A percentile compares a stretch with the other conserved stretches of the same genome.
Evolutionary conservation across 2,888 invertebrate species (phyloP).

Genomic region (Temnothorax rugatulus): DNA sequence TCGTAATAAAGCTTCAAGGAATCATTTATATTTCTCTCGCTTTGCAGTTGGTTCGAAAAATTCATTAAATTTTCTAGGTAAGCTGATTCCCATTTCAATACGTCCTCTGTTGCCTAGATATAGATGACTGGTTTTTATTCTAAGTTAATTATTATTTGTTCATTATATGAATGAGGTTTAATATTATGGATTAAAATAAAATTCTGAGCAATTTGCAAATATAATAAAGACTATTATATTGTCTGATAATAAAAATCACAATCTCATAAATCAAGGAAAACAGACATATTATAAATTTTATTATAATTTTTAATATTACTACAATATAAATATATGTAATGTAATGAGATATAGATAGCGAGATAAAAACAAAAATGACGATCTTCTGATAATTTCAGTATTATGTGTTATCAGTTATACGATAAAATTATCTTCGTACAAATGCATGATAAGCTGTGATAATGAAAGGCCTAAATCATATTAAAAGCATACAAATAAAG

Average conservation of each 20-base stretch:
- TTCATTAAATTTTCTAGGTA: constrained; percentile 76
- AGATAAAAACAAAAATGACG: neutral
- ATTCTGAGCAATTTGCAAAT: constrained; percentile 7
- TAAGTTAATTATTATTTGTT: neutral
- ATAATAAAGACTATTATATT: neutral
- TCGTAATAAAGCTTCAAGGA: constrained; percentile 78
- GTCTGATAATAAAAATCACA: neutral
- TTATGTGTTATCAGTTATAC: neutral
- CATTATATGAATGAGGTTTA: neutral
- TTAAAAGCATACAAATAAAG: neutral
- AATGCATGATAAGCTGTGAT: neutral
- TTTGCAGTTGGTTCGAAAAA: constrained; percentile 69
- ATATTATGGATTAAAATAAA: neutral
- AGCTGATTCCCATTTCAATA: constrained; percentile 81
- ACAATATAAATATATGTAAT: neutral
- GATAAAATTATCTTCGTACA: constrained; percentile 27
- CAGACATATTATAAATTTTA: neutral
- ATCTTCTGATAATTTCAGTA: neutral
- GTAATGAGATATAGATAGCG: neutral
- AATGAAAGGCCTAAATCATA: constrained; percentile 68
- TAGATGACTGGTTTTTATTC: constrained; percentile 8
- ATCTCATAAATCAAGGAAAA: neutral
- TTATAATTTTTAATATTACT: constrained; percentile 5
- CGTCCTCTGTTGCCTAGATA: constrained; percentile 81
- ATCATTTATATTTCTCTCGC: constrained; percentile 55